Conservation (phyloP, 2,797 vertebrate genomes). For the Malurus leucopterus region DNA sequence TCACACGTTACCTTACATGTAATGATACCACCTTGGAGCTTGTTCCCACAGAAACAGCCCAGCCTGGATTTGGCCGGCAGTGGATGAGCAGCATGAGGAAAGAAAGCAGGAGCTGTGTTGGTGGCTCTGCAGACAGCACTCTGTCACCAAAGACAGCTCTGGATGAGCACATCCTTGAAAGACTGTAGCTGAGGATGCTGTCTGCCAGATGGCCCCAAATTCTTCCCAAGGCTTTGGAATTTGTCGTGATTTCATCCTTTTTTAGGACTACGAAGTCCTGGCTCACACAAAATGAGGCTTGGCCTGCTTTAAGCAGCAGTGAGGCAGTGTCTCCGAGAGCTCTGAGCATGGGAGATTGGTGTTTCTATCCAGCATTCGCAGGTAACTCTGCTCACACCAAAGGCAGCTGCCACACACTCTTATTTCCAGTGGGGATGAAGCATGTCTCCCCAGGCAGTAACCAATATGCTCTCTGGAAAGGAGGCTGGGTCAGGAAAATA, state of each 20-base stretch:
- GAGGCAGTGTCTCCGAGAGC: not conserved
- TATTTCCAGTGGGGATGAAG: not conserved
- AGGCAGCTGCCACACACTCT: not conserved
- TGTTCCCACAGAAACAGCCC: not conserved
- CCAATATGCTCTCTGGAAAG: not conserved
- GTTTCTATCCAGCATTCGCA: not conserved
- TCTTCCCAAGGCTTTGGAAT: slow-evolving; percentile 10
- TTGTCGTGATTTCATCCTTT: not conserved
- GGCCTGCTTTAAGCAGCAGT: not conserved
- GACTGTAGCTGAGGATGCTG: not conserved
- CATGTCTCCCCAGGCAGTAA: not conserved
- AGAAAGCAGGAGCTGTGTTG: not conserved
- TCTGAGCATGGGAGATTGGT: not conserved
- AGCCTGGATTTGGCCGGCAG: not conserved
- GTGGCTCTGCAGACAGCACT: not conserved
- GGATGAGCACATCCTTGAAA: slow-evolving; percentile 6
- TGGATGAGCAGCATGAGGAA: not conserved
- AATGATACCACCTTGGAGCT: not conserved
- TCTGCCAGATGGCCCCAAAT: slow-evolving; percentile 21
- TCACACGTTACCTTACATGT: not conserved
- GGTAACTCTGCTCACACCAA: not conserved
- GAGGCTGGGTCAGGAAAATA: not conserved
- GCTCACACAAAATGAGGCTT: slow-evolving; percentile 8
- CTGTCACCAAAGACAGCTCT: slow-evolving; percentile 6
- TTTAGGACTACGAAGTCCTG: not conserved